Evolutionary conservation across 1,140 invertebrate species (phyloP), one percentile per base, ranked within the genome.

Genomic region (Rhynchophorus ferrugineus): DNA sequence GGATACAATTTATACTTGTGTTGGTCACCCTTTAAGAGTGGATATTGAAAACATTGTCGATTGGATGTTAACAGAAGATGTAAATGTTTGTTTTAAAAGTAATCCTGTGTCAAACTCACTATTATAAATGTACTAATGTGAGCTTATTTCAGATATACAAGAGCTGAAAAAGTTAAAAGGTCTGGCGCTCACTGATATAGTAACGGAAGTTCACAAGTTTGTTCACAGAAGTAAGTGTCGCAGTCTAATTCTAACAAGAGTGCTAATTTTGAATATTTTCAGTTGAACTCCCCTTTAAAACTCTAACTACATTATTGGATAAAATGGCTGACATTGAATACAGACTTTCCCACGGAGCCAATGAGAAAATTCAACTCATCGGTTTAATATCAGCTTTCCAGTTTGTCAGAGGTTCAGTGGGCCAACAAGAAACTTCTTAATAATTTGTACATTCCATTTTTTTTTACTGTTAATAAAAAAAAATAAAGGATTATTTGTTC

Each of bases 1-100:
- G 73, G 83, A 93, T 53, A 91, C 85, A 70, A 94, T 99, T 1
- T 99, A 99, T 69, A 83, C 82, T 3, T 99, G 95, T 73, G 92
- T 98, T 14, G 96, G 95, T 0, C 95, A 98, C 74, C 96, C 96
- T 6, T 71, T 93, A 20, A 83, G 87, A 50, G 75, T 80, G 29
- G 95, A 98, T 69, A 94, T 99, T 61, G 84, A 87, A 64, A 85
- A 81, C 62, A 93, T 97, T 58, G 72, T 95, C 8, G 84, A 87
- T 64, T 93, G 89, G 82, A 73, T 97, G 56, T 73, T 98, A 1
- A 95, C 94, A 65, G 87, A 93, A 58, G 78, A 83, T 57, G 89
- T 96, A 62, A 75, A 82, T 37, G 64, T 74, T 2, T 83, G 87
- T 36, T 96, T 87, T 70, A 81, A 84, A 70, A 87, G 91, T 94